phyloP scores from a whole-genome alignment of 2,113 vertebrate genomes.

The Zosterops japonicus region DNA sequence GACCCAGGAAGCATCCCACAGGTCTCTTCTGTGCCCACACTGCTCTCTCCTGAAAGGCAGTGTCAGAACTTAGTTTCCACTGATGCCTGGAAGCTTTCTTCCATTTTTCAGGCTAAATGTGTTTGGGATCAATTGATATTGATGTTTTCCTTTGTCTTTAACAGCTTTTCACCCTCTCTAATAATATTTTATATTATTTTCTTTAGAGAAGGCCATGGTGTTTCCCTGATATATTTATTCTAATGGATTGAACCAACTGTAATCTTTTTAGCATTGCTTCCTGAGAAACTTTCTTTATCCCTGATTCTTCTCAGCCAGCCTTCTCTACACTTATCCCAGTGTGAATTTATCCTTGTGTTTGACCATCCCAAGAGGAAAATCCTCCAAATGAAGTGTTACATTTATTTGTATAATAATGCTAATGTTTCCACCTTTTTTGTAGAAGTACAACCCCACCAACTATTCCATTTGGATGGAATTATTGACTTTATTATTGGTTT shows the following conservation, averaged over 20 bases:
- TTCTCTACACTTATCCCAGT: neutral
- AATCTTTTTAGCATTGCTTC: neutral
- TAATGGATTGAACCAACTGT: neutral
- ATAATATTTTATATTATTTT: neutral
- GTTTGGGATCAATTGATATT: neutral
- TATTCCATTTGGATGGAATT: neutral
- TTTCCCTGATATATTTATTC: neutral
- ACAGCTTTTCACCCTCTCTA: neutral
- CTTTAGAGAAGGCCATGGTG: neutral
- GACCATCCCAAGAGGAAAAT: neutral
- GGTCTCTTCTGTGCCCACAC: neutral
- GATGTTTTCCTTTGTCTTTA: neutral
- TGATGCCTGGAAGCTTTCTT: conserved; percentile 15
- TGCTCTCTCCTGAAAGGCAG: neutral
- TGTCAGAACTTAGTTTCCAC: neutral
- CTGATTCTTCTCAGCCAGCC: neutral
- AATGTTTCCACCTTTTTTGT: neutral
- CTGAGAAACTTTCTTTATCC: neutral
- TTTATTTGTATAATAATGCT: neutral
- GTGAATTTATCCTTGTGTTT: neutral
- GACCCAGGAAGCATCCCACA: neutral
- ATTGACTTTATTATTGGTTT: too few relatives aligned
- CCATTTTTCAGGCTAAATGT: neutral
- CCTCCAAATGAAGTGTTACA: neutral
- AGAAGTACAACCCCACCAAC: neutral